Conservation (phyloP, 2,888 invertebrate genomes). For the Ophion costatus region DNA sequence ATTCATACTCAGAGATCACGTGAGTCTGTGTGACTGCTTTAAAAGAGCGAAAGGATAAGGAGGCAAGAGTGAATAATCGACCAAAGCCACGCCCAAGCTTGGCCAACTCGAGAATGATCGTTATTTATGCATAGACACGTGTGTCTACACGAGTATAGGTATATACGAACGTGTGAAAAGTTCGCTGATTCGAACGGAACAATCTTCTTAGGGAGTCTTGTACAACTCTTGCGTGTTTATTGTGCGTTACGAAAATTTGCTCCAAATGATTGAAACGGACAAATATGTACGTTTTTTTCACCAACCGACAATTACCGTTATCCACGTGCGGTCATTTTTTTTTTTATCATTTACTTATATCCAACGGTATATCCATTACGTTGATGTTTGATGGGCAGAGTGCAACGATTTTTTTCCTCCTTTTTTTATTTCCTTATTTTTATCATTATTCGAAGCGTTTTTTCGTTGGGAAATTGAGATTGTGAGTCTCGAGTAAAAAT, state of each 20-base stretch:
- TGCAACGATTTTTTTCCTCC: no score
- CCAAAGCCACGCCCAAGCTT: conserved; percentile 60
- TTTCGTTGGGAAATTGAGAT: neutral
- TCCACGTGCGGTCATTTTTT: no score
- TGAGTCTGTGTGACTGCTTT: neutral
- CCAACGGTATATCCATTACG: no score
- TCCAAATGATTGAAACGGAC: conserved; percentile 30
- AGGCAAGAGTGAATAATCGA: conserved; percentile 68
- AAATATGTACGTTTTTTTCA: no score
- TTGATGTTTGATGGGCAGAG: no score
- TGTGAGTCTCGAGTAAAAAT: neutral
- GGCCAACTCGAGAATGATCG: conserved; percentile 46
- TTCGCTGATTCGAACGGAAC: conserved; percentile 46
- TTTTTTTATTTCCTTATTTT: no score
- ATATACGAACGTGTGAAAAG: conserved; percentile 28
- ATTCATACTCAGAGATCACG: conserved; percentile 23
- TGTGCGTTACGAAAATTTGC: conserved; percentile 36
- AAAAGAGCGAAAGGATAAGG: conserved; percentile 55
- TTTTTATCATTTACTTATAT: no score
- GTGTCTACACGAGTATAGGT: neutral
- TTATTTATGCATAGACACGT: neutral
- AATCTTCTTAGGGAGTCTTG: conserved; percentile 41
- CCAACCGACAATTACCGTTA: no score
- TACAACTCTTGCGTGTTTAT: conserved; percentile 14
- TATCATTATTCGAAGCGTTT: no score